phyloP scores from a whole-genome alignment of 2,113 vertebrate species.

The Macaca nemestrina region DNA sequence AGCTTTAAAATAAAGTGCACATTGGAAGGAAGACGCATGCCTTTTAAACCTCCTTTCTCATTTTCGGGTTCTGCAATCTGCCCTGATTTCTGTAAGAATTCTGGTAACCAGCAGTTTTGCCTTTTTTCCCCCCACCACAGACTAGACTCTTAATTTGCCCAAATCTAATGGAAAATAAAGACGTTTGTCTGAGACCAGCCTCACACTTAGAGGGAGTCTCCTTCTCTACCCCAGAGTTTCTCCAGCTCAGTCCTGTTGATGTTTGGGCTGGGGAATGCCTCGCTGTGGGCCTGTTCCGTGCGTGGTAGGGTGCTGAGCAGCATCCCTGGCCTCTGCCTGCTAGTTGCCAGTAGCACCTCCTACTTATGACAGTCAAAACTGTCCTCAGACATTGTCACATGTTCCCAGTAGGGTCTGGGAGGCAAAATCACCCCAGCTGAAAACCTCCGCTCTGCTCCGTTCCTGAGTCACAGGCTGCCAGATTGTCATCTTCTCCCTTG shows the following conservation, averaged over 20 bases:
- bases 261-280: fast-evolving
- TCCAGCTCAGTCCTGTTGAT: fast-evolving
- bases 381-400: fast-evolving
- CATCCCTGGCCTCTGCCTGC: not conserved
- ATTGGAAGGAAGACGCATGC: fast-evolving
- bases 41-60: not conserved
- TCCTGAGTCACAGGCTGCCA: not conserved
- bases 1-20: not conserved
- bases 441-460: not conserved
- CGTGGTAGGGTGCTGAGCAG: fast-evolving
- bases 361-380: not conserved
- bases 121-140: fast-evolving
- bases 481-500: not conserved
- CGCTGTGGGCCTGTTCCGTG: not conserved
- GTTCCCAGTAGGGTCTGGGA: not conserved
- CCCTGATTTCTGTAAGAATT: not conserved
- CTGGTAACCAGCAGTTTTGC: not conserved
- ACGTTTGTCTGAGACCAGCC: fast-evolving
- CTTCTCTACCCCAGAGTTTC: not conserved
- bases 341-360: not conserved
- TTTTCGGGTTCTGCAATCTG: not conserved
- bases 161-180: not conserved
- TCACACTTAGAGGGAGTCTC: fast-evolving
- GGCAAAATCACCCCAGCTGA: not conserved
- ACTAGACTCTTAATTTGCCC: not conserved